Evolutionary conservation across 2,888 invertebrate species (phyloP).

Genomic region (Blastobasis adustella): DNA sequence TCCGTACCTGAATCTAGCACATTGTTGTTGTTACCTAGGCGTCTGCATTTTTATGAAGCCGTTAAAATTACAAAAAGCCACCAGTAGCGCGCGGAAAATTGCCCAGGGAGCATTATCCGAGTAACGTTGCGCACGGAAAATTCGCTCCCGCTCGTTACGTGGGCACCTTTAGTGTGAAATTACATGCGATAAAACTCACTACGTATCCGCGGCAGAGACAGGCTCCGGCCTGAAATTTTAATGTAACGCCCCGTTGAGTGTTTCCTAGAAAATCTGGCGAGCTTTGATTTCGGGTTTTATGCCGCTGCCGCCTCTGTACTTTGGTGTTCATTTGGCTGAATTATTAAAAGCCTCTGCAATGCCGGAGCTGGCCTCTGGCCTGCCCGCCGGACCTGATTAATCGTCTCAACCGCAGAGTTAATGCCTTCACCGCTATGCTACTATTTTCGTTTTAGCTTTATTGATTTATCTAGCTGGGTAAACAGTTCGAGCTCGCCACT

Average conservation of each 20-base stretch:
- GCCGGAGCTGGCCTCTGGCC: neutral
- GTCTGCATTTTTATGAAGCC: too few species aligned
- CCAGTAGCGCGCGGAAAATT: too few species aligned
- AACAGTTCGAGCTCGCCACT: too few species aligned
- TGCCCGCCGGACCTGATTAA: neutral
- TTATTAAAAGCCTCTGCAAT: slow-evolving; percentile 24
- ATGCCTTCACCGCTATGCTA: too few species aligned
- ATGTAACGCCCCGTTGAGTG: slow-evolving; percentile 40
- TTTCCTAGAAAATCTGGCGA: slow-evolving; percentile 42
- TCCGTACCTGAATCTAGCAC: too few species aligned
- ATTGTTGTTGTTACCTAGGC: too few species aligned
- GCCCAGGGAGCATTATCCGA: too few species aligned
- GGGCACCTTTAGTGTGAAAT: slow-evolving; percentile 39
- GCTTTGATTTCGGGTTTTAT: slow-evolving; percentile 50
- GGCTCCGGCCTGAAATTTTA: slow-evolving; percentile 50
- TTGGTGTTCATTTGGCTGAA: slow-evolving; percentile 44
- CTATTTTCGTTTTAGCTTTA: too few species aligned
- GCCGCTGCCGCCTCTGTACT: slow-evolving; percentile 32
- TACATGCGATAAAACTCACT: slow-evolving; percentile 41
- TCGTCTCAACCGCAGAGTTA: neutral
- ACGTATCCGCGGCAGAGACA: slow-evolving; percentile 29
- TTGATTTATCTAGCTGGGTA: too few species aligned
- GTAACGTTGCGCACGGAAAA: too few species aligned
- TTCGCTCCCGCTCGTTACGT: too few species aligned
- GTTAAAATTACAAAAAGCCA: too few species aligned